Evolutionary conservation across 37 sponge, comb jelly and placozoan genomes (phyloP).

Genomic region (Aphrocallistes beatrix): DNA sequence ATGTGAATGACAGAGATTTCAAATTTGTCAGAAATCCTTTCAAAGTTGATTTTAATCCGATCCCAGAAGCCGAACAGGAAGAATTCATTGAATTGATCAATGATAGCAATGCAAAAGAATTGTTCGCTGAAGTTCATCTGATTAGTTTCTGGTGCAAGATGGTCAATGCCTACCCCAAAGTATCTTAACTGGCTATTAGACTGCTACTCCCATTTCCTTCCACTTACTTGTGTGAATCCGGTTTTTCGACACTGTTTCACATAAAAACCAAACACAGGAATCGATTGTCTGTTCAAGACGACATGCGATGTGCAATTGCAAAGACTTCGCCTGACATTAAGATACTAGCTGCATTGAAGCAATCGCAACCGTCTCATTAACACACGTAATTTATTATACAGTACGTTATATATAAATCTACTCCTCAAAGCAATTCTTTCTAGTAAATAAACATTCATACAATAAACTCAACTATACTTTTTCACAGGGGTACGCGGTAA

Average conservation of each 20-base stretch:
- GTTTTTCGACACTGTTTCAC: background rate
- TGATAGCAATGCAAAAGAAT: constrained; percentile 9
- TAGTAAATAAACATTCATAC: too few relatives aligned
- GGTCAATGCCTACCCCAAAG: background rate
- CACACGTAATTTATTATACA: too few relatives aligned
- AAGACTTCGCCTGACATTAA: constrained; percentile 1
- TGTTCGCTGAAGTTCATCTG: background rate
- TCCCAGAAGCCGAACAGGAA: constrained; percentile 1
- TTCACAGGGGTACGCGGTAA: too few relatives aligned
- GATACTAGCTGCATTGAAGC: background rate
- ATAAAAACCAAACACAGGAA: constrained; percentile 3
- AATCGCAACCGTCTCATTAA: background rate
- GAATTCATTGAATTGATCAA: constrained; percentile 5
- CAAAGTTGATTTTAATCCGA: background rate
- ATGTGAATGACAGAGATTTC: background rate
- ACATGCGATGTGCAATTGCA: constrained; percentile 9
- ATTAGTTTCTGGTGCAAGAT: constrained; percentile 1
- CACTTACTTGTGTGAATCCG: constrained; percentile 16
- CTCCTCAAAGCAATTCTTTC: too few relatives aligned
- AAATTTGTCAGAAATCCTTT: background rate
- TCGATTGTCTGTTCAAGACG: constrained; percentile 5
- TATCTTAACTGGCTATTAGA: background rate
- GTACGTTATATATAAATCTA: too few relatives aligned
- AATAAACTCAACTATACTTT: too few relatives aligned
- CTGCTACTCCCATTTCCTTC: constrained; percentile 8